A percentile compares a stretch with the other conserved stretches of the same genome.
Evolutionary conservation across 2,113 vertebrate genomes (phyloP).

Genomic region (Erinaceus europaeus): DNA sequence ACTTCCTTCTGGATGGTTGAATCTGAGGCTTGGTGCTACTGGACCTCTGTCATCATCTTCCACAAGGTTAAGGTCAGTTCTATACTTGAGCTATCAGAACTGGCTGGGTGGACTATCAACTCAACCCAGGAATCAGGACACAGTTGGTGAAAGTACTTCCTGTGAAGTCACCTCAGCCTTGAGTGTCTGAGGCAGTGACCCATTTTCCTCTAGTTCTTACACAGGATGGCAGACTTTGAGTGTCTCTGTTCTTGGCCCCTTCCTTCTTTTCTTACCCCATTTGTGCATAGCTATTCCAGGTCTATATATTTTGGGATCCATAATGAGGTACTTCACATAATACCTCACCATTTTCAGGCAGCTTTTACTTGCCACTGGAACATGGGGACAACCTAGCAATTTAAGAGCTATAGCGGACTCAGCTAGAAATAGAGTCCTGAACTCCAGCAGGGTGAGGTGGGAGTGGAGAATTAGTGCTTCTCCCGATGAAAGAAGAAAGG

Average conservation of each 20-base stretch:
- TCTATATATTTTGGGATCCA: slow-evolving; percentile 60
- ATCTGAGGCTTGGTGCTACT: not conserved
- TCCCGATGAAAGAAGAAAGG: not conserved
- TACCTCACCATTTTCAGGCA: slow-evolving; percentile 70
- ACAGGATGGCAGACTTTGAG: not conserved
- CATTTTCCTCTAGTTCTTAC: not conserved
- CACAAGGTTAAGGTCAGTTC: not conserved
- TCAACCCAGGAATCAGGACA: not conserved
- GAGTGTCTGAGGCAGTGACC: not conserved
- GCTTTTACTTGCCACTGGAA: slow-evolving; percentile 56
- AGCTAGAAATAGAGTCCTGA: slow-evolving; percentile 60
- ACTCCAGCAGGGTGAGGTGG: not conserved
- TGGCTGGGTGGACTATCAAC: not conserved
- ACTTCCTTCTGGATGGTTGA: no score
- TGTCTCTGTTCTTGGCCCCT: not conserved
- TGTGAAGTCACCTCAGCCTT: not conserved
- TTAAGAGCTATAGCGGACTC: slow-evolving; percentile 69
- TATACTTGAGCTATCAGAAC: not conserved
- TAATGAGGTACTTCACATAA: slow-evolving; percentile 66
- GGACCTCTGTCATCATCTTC: fast-evolving
- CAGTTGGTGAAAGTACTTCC: not conserved
- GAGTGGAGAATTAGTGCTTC: not conserved
- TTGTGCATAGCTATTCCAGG: slow-evolving; percentile 51
- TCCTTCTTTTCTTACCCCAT: slow-evolving; percentile 19
- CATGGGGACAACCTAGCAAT: slow-evolving; percentile 66